Evolutionary conservation across 2,113 vertebrate species (phyloP).

Genomic region (Gila orcuttii): DNA sequence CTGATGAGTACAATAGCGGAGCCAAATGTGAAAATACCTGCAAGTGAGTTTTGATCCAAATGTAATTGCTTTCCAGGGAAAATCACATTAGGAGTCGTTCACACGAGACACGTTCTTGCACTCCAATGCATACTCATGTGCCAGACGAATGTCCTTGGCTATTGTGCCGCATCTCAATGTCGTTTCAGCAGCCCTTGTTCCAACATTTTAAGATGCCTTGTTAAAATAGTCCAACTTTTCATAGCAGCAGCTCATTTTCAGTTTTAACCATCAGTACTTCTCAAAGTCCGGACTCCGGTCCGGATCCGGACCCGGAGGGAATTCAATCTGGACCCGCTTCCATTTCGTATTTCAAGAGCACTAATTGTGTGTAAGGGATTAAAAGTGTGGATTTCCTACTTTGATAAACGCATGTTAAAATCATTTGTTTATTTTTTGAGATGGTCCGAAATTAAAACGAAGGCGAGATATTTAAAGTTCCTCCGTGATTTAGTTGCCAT

Average conservation of each 20-base stretch:
- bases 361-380: too few relatives aligned
- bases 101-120: neutral
- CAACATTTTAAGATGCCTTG: neutral
- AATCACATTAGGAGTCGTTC: neutral
- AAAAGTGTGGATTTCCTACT: too few relatives aligned
- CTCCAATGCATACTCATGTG: neutral
- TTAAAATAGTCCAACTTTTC: neutral
- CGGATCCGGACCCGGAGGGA: too few relatives aligned
- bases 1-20: constrained; percentile 92
- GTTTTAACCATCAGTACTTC: neutral
- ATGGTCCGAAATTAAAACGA: too few relatives aligned
- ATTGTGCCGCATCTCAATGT: neutral
- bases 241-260: neutral
- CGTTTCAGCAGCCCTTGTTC: too few relatives aligned
- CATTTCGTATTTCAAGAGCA: too few relatives aligned
- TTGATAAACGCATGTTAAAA: too few relatives aligned
- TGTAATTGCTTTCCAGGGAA: neutral
- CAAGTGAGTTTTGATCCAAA: constrained; percentile 73
- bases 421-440: too few relatives aligned
- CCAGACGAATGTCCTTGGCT: neutral
- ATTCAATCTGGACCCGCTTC: too few relatives aligned
- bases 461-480: too few relatives aligned
- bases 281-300: too few relatives aligned
- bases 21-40: constrained; percentile 86
- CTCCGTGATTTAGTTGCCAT: too few relatives aligned